A percentile compares a stretch with the other conserved stretches of the same genome.
Conservation (phyloP, 2,797 vertebrate genomes). For the Leuciscus waleckii region DNA sequence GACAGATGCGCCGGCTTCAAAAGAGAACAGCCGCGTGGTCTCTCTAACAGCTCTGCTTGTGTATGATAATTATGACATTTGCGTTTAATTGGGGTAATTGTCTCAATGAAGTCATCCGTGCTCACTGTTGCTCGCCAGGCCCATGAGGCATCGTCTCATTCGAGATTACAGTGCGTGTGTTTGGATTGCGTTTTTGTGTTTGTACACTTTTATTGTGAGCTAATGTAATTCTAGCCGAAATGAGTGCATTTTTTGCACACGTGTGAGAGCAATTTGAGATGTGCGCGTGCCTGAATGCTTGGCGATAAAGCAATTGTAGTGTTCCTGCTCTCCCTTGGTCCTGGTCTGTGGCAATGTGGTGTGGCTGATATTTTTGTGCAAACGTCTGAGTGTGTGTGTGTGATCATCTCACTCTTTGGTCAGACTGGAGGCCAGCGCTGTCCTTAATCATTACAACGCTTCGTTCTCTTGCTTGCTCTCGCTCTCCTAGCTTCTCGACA, state of each 20-base stretch:
- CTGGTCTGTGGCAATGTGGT: conserved; percentile 36
- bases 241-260: background rate
- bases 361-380: conserved; percentile 28
- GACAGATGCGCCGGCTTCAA: conserved; percentile 44
- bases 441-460: conserved; percentile 38
- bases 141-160: conserved; percentile 5
- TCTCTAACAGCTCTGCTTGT: conserved; percentile 39
- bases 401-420: conserved; percentile 14
- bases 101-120: conserved; percentile 51
- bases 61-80: conserved; percentile 63
- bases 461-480: background rate
- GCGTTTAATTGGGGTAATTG: conserved; percentile 58
- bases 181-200: conserved; percentile 14
- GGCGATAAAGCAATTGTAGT: conserved; percentile 6
- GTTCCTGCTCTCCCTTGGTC: conserved; percentile 16
- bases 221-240: conserved; percentile 28
- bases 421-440: conserved; percentile 29
- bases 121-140: conserved; percentile 29
- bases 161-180: conserved; percentile 18
- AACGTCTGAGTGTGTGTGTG: conserved; percentile 9
- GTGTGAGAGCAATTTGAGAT: background rate
- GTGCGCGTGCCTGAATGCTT: background rate
- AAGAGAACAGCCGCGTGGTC: conserved; percentile 9
- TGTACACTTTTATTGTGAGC: conserved; percentile 31
- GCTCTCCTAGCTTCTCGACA: conserved; percentile 59